Evolutionary conservation across 2,888 invertebrate genomes (phyloP).

Genomic region (Aporophyla nigra): DNA sequence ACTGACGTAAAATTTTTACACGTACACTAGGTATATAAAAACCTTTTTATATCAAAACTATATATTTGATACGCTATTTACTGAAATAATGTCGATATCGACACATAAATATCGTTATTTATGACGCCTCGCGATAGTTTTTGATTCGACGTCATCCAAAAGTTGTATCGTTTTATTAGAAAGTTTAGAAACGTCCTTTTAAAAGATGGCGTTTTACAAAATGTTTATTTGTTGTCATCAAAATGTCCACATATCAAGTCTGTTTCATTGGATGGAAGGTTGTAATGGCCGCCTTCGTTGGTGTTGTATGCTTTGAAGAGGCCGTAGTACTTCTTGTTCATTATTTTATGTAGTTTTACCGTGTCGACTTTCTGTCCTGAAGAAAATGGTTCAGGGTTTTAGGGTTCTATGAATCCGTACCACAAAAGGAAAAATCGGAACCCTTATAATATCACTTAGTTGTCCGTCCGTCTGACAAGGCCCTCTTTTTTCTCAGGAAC

Average conservation of each 20-base stretch:
- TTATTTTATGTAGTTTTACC: background rate
- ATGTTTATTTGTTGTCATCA: conserved; percentile 51
- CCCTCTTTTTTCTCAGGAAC: too few relatives aligned
- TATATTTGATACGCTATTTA: conserved; percentile 56
- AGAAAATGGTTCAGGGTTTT: background rate
- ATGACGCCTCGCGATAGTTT: conserved; percentile 48
- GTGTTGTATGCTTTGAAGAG: conserved; percentile 5
- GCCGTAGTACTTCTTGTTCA: background rate
- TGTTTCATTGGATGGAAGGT: background rate
- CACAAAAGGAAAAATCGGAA: too few relatives aligned
- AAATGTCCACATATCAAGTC: conserved; percentile 24
- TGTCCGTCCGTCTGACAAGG: too few relatives aligned
- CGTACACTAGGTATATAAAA: conserved; percentile 61
- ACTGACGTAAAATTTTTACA: conserved; percentile 66
- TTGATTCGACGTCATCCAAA: conserved; percentile 46
- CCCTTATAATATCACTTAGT: too few relatives aligned
- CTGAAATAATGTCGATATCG: conserved; percentile 47
- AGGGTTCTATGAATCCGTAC: too few relatives aligned
- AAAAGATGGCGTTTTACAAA: conserved; percentile 24
- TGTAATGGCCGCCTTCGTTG: conserved; percentile 5
- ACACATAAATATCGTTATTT: conserved; percentile 60
- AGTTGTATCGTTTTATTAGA: conserved; percentile 39
- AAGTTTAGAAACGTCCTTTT: conserved; percentile 35
- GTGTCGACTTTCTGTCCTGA: background rate
- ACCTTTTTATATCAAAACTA: conserved; percentile 48